phyloP scores from a whole-genome alignment of 2,888 invertebrate genomes.

The Buathra laborator region DNA sequence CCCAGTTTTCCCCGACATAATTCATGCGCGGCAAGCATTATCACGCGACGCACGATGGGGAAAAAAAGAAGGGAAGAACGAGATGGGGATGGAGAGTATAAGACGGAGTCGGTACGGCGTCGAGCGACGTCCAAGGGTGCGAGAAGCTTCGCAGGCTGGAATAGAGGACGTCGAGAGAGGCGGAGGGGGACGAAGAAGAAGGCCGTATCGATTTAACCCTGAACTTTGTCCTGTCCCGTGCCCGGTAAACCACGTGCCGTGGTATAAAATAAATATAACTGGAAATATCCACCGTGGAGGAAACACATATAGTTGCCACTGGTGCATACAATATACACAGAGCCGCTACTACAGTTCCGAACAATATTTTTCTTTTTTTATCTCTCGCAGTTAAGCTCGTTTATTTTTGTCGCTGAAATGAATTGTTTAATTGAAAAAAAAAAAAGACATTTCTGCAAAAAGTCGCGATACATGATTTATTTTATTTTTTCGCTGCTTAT shows the following conservation, averaged over 20 bases:
- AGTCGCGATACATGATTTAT: background rate
- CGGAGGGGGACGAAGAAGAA: conserved; percentile 75
- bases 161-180: conserved; percentile 54
- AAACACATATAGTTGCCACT: conserved; percentile 18
- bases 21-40: background rate
- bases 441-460: background rate
- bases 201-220: conserved; percentile 84
- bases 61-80: conserved; percentile 23
- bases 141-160: conserved; percentile 10
- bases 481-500: background rate
- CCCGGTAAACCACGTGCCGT: conserved; percentile 71
- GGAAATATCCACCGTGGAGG: conserved; percentile 25
- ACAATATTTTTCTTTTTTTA: conserved; percentile 5
- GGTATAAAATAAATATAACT: conserved; percentile 69
- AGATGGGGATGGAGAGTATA: too few relatives aligned
- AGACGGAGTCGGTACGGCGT: conserved; percentile 12
- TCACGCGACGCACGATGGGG: conserved; percentile 16
- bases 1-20: background rate
- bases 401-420: background rate
- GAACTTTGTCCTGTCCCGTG: conserved; percentile 79
- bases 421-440: background rate
- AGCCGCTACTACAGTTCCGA: conserved; percentile 1
- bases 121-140: conserved; percentile 26
- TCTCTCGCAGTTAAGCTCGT: background rate
- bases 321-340: conserved; percentile 16